Evolutionary conservation across 2,113 vertebrate genomes (phyloP).

Genomic region (Neodon shergylaensis): DNA sequence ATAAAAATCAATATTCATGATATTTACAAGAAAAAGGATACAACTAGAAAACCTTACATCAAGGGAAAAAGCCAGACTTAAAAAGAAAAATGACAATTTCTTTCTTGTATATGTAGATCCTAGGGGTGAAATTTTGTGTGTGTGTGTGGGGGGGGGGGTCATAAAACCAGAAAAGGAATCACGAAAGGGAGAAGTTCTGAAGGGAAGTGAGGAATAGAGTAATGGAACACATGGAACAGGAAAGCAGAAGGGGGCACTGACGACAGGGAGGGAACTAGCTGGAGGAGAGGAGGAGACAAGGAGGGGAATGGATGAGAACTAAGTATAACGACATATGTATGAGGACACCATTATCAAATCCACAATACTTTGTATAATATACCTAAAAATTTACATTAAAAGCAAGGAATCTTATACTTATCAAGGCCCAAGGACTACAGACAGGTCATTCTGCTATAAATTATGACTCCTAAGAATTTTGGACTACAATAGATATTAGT

Average conservation of each 20-base stretch:
- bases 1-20: background rate
- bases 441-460: background rate
- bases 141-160: background rate
- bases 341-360: background rate
- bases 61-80: background rate
- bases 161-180: background rate
- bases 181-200: background rate
- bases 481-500: background rate
- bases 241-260: background rate
- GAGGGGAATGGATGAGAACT: background rate
- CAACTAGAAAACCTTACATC: background rate
- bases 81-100: background rate
- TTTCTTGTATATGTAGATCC: background rate
- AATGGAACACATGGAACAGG: background rate
- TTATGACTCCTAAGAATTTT: background rate
- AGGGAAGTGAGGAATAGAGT: background rate
- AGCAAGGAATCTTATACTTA: background rate
- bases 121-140: background rate
- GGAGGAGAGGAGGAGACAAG: background rate
- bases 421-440: background rate
- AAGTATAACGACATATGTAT: background rate
- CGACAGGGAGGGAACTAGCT: background rate
- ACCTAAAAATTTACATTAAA: background rate
- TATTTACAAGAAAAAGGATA: background rate
- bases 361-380: background rate